Percentiles rank a stretch among this genome's conserved stretches.
Conservation (phyloP, 2,797 vertebrate species). For the Darevskia nairensis region DNA sequence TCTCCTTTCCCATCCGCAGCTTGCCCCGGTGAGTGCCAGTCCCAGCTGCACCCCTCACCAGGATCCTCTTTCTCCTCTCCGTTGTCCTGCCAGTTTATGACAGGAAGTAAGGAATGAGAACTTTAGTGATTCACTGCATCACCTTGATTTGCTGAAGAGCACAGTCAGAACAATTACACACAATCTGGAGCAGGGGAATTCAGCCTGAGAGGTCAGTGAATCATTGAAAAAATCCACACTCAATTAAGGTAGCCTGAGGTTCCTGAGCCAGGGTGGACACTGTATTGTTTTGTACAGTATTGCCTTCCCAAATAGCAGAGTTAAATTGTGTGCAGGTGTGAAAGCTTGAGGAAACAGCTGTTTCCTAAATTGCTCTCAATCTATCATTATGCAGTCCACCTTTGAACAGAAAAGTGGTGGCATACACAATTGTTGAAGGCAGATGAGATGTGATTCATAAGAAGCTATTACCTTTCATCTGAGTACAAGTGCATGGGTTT, state of each 20-base stretch:
- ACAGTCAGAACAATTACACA: background rate
- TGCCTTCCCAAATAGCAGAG: conserved; percentile 28
- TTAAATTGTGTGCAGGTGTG: conserved; percentile 38
- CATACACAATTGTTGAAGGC: conserved; percentile 15
- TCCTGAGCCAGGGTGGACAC: background rate
- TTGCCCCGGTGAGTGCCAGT: no score
- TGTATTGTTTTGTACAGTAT: conserved; percentile 16
- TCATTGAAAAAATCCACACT: conserved; percentile 40
- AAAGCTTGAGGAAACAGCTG: conserved; percentile 41
- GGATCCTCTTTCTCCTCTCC: no score
- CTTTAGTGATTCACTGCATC: background rate
- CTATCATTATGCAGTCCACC: background rate
- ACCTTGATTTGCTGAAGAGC: background rate
- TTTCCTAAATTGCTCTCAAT: conserved; percentile 33
- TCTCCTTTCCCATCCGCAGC: no score
- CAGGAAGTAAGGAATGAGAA: no score
- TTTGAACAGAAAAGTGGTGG: conserved; percentile 33
- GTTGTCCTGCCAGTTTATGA: no score
- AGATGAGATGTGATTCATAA: background rate
- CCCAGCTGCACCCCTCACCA: no score
- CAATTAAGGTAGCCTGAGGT: conserved; percentile 22
- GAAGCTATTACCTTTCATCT: background rate
- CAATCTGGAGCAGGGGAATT: conserved; percentile 20
- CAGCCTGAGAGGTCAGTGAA: background rate
- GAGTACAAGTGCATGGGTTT: background rate